phyloP scores from a whole-genome alignment of 1,140 invertebrate genomes.

The Aphis gossypii region DNA sequence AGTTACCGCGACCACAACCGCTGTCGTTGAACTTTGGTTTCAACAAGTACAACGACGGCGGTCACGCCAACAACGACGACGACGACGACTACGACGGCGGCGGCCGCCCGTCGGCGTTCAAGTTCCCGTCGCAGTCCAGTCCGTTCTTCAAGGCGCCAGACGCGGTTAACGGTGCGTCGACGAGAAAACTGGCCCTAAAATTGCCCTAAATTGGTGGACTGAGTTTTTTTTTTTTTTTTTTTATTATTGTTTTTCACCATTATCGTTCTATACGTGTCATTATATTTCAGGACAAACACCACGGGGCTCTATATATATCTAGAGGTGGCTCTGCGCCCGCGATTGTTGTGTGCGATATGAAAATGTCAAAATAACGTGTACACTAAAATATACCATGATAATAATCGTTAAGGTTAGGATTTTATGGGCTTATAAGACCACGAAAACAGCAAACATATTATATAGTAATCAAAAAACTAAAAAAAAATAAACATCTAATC shows the following conservation, averaged over 20 bases:
- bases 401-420: too few relatives aligned
- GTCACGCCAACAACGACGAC: background rate
- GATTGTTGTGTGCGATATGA: background rate
- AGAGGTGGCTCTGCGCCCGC: background rate
- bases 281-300: background rate
- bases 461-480: too few relatives aligned
- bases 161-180: background rate
- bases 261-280: background rate
- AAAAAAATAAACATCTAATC: too few relatives aligned
- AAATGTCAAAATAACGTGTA: too few relatives aligned
- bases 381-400: too few relatives aligned
- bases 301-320: background rate
- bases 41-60: background rate
- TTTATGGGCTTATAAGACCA: too few relatives aligned
- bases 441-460: too few relatives aligned
- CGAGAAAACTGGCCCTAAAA: background rate
- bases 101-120: background rate
- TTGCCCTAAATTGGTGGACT: background rate
- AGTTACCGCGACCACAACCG: background rate
- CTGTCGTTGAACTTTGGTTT: background rate
- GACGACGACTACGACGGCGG: background rate
- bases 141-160: background rate
- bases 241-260: background rate
- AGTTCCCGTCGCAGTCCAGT: conserved; percentile 10
- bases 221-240: background rate